phyloP scores from a whole-genome alignment of 2,113 vertebrate genomes.

The Phalacrocorax brasilianus region DNA sequence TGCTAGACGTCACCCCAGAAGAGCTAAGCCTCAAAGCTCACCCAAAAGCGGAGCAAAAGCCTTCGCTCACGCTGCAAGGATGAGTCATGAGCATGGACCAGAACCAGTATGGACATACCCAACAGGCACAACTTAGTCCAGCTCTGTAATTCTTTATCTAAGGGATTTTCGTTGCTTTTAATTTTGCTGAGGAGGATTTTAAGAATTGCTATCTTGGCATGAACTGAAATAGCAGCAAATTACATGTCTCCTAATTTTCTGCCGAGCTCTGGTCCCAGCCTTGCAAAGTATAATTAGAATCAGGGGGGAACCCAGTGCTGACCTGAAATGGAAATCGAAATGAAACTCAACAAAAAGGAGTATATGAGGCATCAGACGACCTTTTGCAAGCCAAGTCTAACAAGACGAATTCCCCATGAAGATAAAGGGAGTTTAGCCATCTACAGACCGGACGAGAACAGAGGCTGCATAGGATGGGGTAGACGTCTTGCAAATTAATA shows the following conservation, averaged over 20 bases:
- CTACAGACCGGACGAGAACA: background rate
- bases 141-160: background rate
- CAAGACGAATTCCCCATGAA: background rate
- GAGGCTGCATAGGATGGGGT: background rate
- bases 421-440: background rate
- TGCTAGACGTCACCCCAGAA: background rate
- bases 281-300: background rate
- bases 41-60: background rate
- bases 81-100: background rate
- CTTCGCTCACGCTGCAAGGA: background rate
- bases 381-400: background rate
- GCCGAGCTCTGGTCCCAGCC: background rate
- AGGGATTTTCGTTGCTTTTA: background rate
- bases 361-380: background rate
- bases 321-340: background rate
- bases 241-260: background rate
- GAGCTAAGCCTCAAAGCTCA: background rate
- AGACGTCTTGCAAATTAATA: background rate
- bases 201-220: background rate
- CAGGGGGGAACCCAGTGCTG: background rate
- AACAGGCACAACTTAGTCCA: background rate
- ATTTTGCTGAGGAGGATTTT: background rate
- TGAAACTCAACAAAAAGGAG: background rate
- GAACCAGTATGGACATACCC: background rate
- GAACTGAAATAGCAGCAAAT: background rate